These are phyloP conservation scores for Chymomyza procnemis DNA, from an alignment of 2,888 invertebrate species.

Conservation along the genomic window DNA sequence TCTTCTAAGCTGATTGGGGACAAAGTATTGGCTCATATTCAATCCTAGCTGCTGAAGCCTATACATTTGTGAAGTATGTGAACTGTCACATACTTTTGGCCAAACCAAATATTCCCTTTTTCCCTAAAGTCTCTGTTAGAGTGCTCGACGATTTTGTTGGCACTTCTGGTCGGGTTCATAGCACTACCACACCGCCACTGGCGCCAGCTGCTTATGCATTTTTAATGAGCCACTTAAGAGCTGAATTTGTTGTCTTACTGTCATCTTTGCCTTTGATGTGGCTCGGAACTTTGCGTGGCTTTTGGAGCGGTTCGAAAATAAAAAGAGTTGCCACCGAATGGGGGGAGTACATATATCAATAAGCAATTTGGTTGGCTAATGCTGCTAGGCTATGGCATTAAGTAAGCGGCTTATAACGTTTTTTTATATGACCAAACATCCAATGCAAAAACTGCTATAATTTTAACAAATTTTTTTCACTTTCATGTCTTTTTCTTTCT, in stretches of 20 bases:
- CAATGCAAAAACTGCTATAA: neutral
- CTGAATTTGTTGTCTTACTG: slow-evolving; percentile 21
- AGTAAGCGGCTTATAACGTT: slow-evolving; percentile 1
- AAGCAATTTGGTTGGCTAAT: slow-evolving; percentile 34
- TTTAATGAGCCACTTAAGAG: slow-evolving; percentile 60
- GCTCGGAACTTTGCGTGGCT: slow-evolving; percentile 23
- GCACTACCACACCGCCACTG: neutral
- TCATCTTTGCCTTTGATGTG: slow-evolving; percentile 54
- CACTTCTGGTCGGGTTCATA: neutral
- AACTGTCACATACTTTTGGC: no score
- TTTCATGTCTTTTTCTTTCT: slow-evolving; percentile 5
- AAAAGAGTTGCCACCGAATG: slow-evolving; percentile 35
- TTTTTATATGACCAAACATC: neutral
- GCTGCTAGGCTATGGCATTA: slow-evolving; percentile 1
- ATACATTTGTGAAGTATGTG: no score
- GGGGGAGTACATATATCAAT: slow-evolving; percentile 16
- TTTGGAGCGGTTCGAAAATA: neutral
- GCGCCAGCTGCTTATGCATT: slow-evolving; percentile 49
- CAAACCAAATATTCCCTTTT: no score
- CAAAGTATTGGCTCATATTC: no score
- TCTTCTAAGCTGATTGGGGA: no score
- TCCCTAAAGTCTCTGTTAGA: no score
- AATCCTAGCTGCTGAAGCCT: no score
- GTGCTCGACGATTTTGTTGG: no score
- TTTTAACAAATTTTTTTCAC: neutral